These are phyloP conservation scores for Sebastes nivosus DNA, from an alignment of 2,797 vertebrate species.

Conservation along the genomic window DNA sequence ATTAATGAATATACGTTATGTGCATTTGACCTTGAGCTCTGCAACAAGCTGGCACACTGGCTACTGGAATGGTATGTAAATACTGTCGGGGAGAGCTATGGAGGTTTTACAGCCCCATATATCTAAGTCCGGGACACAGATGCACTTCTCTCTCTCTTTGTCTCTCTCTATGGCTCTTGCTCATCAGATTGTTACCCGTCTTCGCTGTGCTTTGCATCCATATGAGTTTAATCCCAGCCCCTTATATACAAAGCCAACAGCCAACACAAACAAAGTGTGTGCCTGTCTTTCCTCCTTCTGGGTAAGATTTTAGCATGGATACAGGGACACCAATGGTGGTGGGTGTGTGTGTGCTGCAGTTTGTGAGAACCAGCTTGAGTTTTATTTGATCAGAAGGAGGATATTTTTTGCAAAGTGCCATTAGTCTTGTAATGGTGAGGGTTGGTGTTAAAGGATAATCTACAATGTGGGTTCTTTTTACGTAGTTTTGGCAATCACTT, in stretches of 20 bases:
- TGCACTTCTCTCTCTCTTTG: conserved; percentile 25
- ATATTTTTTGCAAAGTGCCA: background rate
- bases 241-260: conserved; percentile 19
- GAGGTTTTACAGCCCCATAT: conserved; percentile 71
- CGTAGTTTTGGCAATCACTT: background rate
- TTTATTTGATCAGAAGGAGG: background rate
- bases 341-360: background rate
- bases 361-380: background rate
- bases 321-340: conserved; percentile 12
- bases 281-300: conserved; percentile 11
- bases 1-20: conserved; percentile 61
- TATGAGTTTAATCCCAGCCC: conserved; percentile 45
- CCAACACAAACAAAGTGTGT: conserved; percentile 22
- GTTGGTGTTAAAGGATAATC: background rate
- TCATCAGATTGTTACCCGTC: conserved; percentile 33
- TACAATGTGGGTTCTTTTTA: background rate
- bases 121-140: conserved; percentile 49
- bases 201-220: conserved; percentile 58
- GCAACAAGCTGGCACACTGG: conserved; percentile 45
- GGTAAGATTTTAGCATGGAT: conserved; percentile 22
- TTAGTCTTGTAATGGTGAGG: background rate
- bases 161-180: conserved; percentile 7
- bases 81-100: conserved; percentile 45
- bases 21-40: conserved; percentile 75
- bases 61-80: conserved; percentile 68